phyloP scores from a whole-genome alignment of 1,140 invertebrate species.

The Babylonia areolata region DNA sequence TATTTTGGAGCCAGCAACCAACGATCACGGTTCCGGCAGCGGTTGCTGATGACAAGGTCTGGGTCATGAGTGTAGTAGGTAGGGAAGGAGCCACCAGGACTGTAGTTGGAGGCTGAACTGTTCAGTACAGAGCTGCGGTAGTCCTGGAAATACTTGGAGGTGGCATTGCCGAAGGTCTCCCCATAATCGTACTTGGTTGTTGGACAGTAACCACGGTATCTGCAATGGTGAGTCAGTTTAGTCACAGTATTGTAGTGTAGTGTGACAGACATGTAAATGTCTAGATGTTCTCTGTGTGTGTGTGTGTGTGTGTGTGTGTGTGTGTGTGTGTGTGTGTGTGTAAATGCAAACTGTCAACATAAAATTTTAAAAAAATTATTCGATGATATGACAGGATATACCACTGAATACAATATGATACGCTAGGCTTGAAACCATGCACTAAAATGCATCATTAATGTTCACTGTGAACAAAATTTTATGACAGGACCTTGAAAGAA shows the following conservation, averaged over 20 bases:
- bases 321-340: background rate
- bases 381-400: too few species aligned
- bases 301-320: constrained; percentile 2
- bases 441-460: too few species aligned
- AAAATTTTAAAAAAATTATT: too few species aligned
- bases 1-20: constrained; percentile 71
- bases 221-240: constrained; percentile 38
- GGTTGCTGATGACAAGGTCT: constrained; percentile 71
- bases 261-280: background rate
- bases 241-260: background rate
- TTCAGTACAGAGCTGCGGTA: constrained; percentile 70
- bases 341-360: background rate
- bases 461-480: too few species aligned
- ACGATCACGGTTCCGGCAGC: constrained; percentile 68
- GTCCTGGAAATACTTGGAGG: constrained; percentile 76
- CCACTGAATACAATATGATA: too few species aligned
- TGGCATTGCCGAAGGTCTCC: constrained; percentile 76
- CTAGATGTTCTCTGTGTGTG: background rate
- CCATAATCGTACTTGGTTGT: constrained; percentile 76
- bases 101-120: constrained; percentile 70
- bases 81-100: constrained; percentile 73
- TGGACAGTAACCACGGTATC: constrained; percentile 76
- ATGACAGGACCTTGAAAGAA: too few species aligned
- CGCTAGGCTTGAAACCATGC: too few species aligned
- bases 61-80: constrained; percentile 75